phyloP scores from a whole-genome alignment of 1,140 invertebrate genomes.

The Elysia chlorotica region DNA sequence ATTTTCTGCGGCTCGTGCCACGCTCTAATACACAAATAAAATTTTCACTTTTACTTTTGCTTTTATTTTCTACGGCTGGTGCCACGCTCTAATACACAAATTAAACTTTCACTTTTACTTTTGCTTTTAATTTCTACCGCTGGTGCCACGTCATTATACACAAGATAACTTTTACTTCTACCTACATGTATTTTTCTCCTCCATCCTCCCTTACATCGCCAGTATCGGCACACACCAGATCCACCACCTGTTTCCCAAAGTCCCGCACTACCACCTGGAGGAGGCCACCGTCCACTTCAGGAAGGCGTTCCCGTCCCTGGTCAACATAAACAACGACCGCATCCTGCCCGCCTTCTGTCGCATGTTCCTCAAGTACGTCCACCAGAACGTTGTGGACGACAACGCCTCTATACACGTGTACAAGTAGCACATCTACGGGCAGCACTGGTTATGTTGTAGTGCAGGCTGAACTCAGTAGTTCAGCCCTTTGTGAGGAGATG shows the following conservation, averaged over 20 bases:
- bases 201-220: too few species aligned
- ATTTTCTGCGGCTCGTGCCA: too few species aligned
- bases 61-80: slow-evolving; percentile 62
- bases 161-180: too few species aligned
- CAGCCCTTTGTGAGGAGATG: too few species aligned
- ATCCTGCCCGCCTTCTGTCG: slow-evolving; percentile 43
- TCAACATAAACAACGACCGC: slow-evolving; percentile 29
- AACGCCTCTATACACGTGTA: slow-evolving; percentile 40
- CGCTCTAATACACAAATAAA: too few species aligned
- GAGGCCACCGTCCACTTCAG: slow-evolving; percentile 57
- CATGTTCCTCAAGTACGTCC: slow-evolving; percentile 47
- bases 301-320: slow-evolving; percentile 45
- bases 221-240: slow-evolving; percentile 61
- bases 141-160: too few species aligned
- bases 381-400: slow-evolving; percentile 38
- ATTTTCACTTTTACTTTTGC: too few species aligned
- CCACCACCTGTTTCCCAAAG: slow-evolving; percentile 62
- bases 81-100: slow-evolving; percentile 60
- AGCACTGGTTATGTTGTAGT: too few species aligned
- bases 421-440: slow-evolving; percentile 24
- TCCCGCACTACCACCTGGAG: slow-evolving; percentile 63
- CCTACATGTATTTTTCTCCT: too few species aligned
- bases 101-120: too few species aligned
- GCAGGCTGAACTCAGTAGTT: too few species aligned
- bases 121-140: too few species aligned